A percentile compares a stretch with the other conserved stretches of the same genome.
phyloP scores from a whole-genome alignment of 2,113 vertebrate species.

The Melanerpes aurifrons region DNA sequence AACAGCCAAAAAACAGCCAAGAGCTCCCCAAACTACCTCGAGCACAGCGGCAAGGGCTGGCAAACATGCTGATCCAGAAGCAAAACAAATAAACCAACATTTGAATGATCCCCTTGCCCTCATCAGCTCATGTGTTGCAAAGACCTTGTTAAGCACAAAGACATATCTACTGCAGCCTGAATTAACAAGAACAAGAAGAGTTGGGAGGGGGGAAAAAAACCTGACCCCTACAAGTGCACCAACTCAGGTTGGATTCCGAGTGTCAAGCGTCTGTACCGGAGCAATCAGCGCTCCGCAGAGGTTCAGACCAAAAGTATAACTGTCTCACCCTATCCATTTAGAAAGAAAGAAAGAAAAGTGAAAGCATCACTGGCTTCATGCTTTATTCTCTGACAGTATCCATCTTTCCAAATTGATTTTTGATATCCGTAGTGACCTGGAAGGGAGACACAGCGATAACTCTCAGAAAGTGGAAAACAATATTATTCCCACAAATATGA shows the following conservation, averaged over 20 bases:
- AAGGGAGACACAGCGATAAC: conserved; percentile 86
- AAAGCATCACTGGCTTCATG: conserved; percentile 77
- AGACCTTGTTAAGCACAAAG: conserved; percentile 25
- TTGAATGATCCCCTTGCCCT: conserved; percentile 15
- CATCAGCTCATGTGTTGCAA: not conserved
- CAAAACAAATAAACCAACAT: not conserved
- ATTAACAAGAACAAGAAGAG: not conserved
- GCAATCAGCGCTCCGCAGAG: conserved; percentile 69
- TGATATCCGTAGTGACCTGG: conserved; percentile 90
- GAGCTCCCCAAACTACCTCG: not conserved
- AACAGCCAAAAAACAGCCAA: not conserved
- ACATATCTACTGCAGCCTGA: not conserved
- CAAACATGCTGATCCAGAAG: not conserved
- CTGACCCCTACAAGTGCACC: conserved; percentile 52
- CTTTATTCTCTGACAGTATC: conserved; percentile 85
- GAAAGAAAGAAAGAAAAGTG: conserved; percentile 78
- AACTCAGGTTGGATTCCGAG: conserved; percentile 50
- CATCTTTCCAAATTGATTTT: conserved; percentile 92
- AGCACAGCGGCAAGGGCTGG: not conserved
- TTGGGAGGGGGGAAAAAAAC: not conserved
- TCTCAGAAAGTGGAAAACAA: conserved; percentile 91
- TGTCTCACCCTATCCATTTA: conserved; percentile 80
- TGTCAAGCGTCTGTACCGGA: conserved; percentile 53
- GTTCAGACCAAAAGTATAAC: conserved; percentile 74
- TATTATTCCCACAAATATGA: conserved; percentile 92